Evolutionary conservation across 2,113 vertebrate species (phyloP).

Genomic region (Eonycteris spelaea): DNA sequence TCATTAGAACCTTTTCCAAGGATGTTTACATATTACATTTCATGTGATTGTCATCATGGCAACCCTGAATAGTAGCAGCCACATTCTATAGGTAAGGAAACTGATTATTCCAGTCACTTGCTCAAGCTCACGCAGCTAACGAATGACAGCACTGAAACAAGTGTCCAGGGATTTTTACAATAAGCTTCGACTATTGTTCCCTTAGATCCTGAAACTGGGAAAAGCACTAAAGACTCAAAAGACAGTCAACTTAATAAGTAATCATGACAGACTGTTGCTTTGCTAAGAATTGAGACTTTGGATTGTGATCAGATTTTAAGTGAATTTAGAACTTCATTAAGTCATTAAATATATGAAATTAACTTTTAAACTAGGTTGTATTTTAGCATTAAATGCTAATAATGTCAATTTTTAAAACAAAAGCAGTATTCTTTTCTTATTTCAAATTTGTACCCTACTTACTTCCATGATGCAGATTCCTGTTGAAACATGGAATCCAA

Average conservation of each 20-base stretch:
- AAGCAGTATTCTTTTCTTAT: conserved; percentile 38
- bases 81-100: neutral
- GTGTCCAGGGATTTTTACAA: neutral
- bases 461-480: conserved; percentile 45
- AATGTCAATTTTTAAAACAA: neutral
- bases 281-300: conserved; percentile 76
- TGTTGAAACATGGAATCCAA: neutral
- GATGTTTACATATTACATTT: neutral
- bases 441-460: conserved; percentile 67
- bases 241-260: conserved; percentile 75
- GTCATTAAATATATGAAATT: conserved; percentile 77
- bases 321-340: conserved; percentile 76
- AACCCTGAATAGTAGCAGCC: neutral
- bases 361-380: conserved; percentile 75
- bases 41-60: neutral
- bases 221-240: conserved; percentile 47
- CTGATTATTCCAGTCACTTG: neutral
- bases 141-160: fast-evolving
- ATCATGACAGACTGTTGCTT: conserved; percentile 71
- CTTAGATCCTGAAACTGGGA: neutral
- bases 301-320: conserved; percentile 79
- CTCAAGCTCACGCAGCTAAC: neutral
- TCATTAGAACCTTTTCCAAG: neutral
- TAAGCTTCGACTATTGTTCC: neutral
- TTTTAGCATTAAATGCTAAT: conserved; percentile 60